Evolutionary conservation across 2,797 vertebrate species (phyloP).

Genomic region (Anas bahamensis): DNA sequence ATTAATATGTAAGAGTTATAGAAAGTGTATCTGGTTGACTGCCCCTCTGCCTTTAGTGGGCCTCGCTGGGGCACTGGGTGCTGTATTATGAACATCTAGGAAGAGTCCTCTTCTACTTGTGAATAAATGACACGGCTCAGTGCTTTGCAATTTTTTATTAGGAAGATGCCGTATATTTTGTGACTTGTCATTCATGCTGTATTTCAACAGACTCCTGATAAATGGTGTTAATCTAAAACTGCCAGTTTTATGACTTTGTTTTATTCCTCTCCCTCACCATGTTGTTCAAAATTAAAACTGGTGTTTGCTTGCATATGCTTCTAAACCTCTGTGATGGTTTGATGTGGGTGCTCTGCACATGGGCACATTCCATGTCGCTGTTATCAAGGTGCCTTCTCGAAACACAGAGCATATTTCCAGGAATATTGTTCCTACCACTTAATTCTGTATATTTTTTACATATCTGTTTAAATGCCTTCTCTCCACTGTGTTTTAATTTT

Average conservation of each 20-base stretch:
- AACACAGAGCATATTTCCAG: background rate
- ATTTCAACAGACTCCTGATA: background rate
- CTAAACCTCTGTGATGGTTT: background rate
- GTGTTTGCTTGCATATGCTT: background rate
- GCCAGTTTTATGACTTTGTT: background rate
- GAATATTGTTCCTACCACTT: background rate
- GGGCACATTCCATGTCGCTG: too few species aligned
- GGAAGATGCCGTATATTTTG: background rate
- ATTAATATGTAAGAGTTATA: background rate
- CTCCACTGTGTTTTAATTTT: background rate
- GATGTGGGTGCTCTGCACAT: background rate
- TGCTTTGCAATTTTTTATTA: background rate
- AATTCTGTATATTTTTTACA: background rate
- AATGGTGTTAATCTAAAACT: background rate
- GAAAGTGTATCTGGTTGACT: accelerated
- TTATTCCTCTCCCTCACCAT: accelerated
- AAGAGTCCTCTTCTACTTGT: background rate
- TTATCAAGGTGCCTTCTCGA: background rate
- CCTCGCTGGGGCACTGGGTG: background rate
- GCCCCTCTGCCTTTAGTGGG: background rate
- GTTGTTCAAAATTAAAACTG: background rate
- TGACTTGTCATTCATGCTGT: background rate
- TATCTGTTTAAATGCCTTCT: background rate
- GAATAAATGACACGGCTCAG: background rate
- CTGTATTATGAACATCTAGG: accelerated